phyloP scores from a whole-genome alignment of 1,140 invertebrate genomes.

The Drosophila ogumai region DNA sequence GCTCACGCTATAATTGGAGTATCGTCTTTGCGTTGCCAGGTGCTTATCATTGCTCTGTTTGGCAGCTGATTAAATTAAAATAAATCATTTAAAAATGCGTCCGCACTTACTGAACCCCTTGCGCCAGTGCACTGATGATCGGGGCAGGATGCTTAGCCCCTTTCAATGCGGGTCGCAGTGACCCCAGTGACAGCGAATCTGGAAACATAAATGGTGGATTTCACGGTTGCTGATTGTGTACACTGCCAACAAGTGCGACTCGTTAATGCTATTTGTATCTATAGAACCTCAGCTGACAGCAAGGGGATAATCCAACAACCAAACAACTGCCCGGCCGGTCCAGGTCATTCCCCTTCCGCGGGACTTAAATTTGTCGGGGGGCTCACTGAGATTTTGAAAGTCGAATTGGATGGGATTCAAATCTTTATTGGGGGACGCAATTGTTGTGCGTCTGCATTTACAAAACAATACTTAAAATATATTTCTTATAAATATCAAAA shows the following conservation, averaged over 20 bases:
- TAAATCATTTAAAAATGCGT: constrained; percentile 74
- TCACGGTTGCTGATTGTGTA: constrained; percentile 49
- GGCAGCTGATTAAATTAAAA: constrained; percentile 81
- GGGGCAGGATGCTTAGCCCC: constrained; percentile 39
- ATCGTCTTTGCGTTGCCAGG: constrained; percentile 60
- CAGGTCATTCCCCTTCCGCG: background rate
- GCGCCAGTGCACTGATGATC: constrained; percentile 16
- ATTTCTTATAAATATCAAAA: too few species aligned
- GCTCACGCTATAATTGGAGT: constrained; percentile 75
- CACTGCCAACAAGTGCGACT: constrained; percentile 23
- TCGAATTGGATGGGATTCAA: background rate
- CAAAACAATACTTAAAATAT: too few species aligned
- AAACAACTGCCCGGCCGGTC: constrained; percentile 43
- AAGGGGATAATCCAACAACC: constrained; percentile 67
- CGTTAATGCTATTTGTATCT: constrained; percentile 29
- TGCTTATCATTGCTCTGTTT: constrained; percentile 78
- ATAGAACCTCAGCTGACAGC: constrained; percentile 73
- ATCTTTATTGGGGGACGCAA: background rate
- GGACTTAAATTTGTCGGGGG: background rate
- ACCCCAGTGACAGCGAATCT: constrained; percentile 4
- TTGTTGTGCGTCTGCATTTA: background rate
- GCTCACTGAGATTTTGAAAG: background rate
- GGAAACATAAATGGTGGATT: constrained; percentile 9
- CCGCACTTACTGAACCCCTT: constrained; percentile 2
- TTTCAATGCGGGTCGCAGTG: constrained; percentile 14